Conservation (phyloP, 2,888 invertebrate species). For the Drosophila pegasa region DNA sequence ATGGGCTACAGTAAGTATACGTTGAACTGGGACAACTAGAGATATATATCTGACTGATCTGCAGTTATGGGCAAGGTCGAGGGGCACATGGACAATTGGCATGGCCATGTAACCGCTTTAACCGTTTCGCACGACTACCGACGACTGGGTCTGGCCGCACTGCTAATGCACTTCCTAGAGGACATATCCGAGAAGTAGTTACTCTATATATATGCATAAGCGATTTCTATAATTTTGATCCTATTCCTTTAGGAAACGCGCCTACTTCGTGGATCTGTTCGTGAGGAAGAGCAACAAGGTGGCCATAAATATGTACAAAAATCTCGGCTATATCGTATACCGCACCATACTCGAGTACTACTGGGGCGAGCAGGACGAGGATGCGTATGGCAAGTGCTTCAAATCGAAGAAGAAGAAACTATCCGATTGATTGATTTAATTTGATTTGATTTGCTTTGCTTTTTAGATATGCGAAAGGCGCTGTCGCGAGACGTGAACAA, state of each 20-base stretch:
- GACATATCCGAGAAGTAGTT: slow-evolving; percentile 96
- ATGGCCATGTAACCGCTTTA: slow-evolving; percentile 99
- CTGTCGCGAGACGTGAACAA: slow-evolving; percentile 95
- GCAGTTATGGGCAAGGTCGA: slow-evolving; percentile 99
- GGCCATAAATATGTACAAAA: slow-evolving; percentile 98
- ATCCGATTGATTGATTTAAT: background rate
- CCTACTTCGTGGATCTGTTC: slow-evolving; percentile 99
- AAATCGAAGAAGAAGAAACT: background rate
- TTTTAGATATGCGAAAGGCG: slow-evolving; percentile 99
- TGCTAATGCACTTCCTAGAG: slow-evolving; percentile 97
- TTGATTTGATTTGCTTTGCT: slow-evolving; percentile 71
- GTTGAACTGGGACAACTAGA: background rate
- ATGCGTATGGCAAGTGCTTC: slow-evolving; percentile 94
- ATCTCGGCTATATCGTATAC: slow-evolving; percentile 98
- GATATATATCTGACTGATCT: background rate
- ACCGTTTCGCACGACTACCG: slow-evolving; percentile 98
- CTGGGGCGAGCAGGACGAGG: slow-evolving; percentile 98
- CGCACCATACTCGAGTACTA: slow-evolving; percentile 98
- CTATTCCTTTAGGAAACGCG: slow-evolving; percentile 91
- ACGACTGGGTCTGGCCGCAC: slow-evolving; percentile 95
- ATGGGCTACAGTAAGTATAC: slow-evolving; percentile 97
- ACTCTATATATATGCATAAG: too few relatives aligned
- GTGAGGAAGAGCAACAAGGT: slow-evolving; percentile 98
- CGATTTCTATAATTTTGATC: background rate
- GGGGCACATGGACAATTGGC: slow-evolving; percentile 98